Evolutionary conservation across 2,797 vertebrate genomes (phyloP).

Genomic region (Argya squamiceps): DNA sequence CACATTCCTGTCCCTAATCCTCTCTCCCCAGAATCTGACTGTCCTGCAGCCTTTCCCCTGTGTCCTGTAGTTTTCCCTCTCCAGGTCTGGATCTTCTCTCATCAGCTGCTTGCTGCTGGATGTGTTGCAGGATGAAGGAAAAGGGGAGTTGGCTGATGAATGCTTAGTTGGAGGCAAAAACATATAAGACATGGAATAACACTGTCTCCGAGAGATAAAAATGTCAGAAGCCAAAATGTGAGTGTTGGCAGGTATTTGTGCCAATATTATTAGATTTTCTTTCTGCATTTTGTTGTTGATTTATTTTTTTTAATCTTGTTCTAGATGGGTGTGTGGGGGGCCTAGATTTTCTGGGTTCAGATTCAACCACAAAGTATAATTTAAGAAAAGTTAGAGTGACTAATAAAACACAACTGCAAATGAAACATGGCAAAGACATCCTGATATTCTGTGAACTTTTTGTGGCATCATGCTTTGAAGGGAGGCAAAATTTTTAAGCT

Average conservation of each 20-base stretch:
- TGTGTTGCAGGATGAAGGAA: neutral
- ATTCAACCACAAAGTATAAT: neutral
- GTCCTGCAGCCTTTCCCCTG: neutral
- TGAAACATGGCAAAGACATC: neutral
- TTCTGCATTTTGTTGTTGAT: neutral
- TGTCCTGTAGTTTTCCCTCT: neutral
- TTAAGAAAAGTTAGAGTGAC: neutral
- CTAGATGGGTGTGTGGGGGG: rapidly evolving
- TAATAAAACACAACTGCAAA: neutral
- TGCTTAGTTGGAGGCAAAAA: neutral
- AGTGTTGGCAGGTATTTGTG: neutral
- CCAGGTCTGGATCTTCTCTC: neutral
- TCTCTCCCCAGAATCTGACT: neutral
- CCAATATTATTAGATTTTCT: neutral
- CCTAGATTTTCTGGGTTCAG: neutral
- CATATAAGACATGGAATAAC: neutral
- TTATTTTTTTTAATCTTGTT: neutral
- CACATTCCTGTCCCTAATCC: neutral
- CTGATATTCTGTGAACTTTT: neutral
- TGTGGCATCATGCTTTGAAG: neutral
- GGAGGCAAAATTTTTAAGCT: neutral
- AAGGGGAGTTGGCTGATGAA: neutral
- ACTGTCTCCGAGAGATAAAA: neutral
- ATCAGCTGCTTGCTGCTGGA: neutral
- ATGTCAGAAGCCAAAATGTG: neutral